phyloP scores from a whole-genome alignment of 2,888 invertebrate genomes.

The Brachylomia viminalis region DNA sequence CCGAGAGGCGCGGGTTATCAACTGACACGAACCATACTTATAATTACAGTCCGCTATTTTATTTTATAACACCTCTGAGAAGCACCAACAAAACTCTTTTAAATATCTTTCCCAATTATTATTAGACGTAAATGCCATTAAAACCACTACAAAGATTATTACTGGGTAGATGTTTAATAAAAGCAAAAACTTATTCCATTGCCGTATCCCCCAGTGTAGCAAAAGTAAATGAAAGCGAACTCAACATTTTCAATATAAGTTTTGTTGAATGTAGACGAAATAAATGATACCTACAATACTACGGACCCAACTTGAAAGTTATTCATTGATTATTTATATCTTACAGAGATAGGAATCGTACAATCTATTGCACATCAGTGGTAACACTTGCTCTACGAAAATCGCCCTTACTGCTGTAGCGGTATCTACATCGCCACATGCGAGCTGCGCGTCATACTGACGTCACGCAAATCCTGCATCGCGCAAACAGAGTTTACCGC shows the following conservation, averaged over 20 bases:
- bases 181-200: conserved; percentile 11
- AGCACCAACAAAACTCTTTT: too few relatives aligned
- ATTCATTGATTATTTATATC: conserved; percentile 16
- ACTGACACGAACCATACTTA: too few relatives aligned
- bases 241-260: conserved; percentile 64
- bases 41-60: too few relatives aligned
- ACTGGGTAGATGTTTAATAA: background rate
- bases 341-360: background rate
- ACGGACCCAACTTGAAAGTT: conserved; percentile 13
- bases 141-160: too few relatives aligned
- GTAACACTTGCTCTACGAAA: background rate
- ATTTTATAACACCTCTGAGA: too few relatives aligned
- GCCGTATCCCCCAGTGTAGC: conserved; percentile 12
- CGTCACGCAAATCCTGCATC: too few relatives aligned
- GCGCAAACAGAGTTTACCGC: too few relatives aligned
- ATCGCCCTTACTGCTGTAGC: background rate
- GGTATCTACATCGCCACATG: too few relatives aligned
- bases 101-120: too few relatives aligned
- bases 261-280: conserved; percentile 27
- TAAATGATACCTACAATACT: conserved; percentile 17
- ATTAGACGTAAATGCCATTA: too few relatives aligned
- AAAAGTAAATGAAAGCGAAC: conserved; percentile 43
- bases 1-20: too few relatives aligned
- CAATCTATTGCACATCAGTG: background rate
- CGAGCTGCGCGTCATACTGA: too few relatives aligned